Evolutionary conservation across 2,797 vertebrate genomes (phyloP), one percentile per base, ranked within the genome.

Genomic region (Dendrocincla fuliginosa): DNA sequence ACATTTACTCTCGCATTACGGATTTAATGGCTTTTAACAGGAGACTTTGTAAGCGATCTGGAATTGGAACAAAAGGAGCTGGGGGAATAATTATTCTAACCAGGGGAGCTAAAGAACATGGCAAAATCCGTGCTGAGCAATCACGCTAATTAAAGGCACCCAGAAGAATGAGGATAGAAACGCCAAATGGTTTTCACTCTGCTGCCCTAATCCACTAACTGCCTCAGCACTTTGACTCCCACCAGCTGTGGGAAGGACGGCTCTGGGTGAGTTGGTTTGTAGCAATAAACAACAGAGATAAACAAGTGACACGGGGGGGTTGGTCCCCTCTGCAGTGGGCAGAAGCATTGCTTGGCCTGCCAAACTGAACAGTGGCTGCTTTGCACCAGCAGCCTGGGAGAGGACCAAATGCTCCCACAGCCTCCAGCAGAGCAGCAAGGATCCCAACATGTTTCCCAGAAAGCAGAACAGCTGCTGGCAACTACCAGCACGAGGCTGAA

Each of bases 61-160:
- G 91, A 97, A 96, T 91, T 90, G 94, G 96, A 97, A 97, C 90
- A 87, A 95, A 93, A 95, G 90, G 94, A 93, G 92, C 91, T 96
- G 77, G 83, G 88, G 79, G 78, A 96, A 96, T 92, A 95, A 94
- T 97, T 92, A 97, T 89, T 89, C 95, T 90, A 90, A 96, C 92
- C 90, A 91, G 75, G 91, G 94, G 96, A 93, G 81, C 84, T 63
- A 75, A 75, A 90, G 91, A 96, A 93, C 70, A 44, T 33, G 80
- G 92, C 74, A 82, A 90, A 85, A 89, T 95, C 30, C 81, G 37
- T 41, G 68, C 83, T 28, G 89, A 80, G 96, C 93, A 95, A 97
- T 97, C 96, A 86, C 46, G 84, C 95, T 97, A 97, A 97, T 97
- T 97, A 97, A 97, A 97, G 97, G 94, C 95, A 96, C 96, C 97